Base-by-base conservation (phyloP, 2,888 invertebrate species). In the Tipula unca region DNA sequence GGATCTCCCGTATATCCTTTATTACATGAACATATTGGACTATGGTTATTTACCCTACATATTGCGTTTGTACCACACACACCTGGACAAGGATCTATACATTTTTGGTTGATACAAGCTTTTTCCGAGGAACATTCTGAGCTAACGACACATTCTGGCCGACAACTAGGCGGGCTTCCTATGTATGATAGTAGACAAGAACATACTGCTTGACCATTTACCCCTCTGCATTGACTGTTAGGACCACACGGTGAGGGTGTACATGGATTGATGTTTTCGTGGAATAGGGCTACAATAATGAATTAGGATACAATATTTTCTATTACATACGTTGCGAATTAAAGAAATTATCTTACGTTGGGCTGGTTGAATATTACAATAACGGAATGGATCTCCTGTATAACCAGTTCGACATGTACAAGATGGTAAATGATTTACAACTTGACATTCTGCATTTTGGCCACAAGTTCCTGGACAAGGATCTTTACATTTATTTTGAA, bases 381-480 rank as follows among this genome's bases (percentile, higher is more conserved):
- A 94, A 86, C 92, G 91, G 89, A 95, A 95, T 3, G 96, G 95
- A 91, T 96, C 95, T 87, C 96, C 96, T n/a, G 94, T 93, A 89
- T 94, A 95, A 85, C 95, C 95, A 86, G 91, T 90, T n/a, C 93
- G 90, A 89, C 96, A 96, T 86, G 92, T 93, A 89, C 96, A 94
- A 82, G 92, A 91, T 86, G 95, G 94, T 88, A 95, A 89, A 90
- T 95, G 94, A 88, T 95, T 95, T 17, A 94, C 92, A 20, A 95
- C 95, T 90, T 94, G 94, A 89, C 96, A 96, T 85, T 93, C 91
- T 29, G 96, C 95, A 88, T 95, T 94, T 87, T 93, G 92, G 4
- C 95, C 95, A 89, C 96, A 96, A 36, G 94, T 94, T 87, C 95
- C 95, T 8, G 94, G 94, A 88, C 96, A 96, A 29, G 96, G 96